A percentile compares a stretch with the other conserved stretches of the same genome.
These are phyloP conservation scores for Plutomurus gul DNA, from an alignment of 1,140 invertebrate species.

Conservation along the genomic window DNA sequence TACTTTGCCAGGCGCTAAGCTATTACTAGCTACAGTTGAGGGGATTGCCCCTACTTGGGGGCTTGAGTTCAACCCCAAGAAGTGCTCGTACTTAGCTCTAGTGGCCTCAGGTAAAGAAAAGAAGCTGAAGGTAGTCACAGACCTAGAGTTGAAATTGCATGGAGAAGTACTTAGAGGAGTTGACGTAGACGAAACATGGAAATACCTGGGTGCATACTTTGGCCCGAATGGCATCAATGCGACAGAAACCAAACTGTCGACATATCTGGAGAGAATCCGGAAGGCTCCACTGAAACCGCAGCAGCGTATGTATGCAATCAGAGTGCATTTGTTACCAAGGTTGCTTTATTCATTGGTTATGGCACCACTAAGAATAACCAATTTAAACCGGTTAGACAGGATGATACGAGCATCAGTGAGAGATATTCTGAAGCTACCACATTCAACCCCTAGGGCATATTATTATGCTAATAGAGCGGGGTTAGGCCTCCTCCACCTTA, in stretches of 20 bases:
- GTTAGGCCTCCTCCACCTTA: not conserved
- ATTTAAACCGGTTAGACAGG: not conserved
- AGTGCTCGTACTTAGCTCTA: not conserved
- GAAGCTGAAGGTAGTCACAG: not conserved
- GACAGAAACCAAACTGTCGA: not conserved
- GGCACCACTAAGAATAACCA: not conserved
- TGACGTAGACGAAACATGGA: not conserved
- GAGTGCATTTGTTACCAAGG: not conserved
- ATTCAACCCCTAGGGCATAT: not conserved
- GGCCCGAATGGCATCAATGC: not conserved
- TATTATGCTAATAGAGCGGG: not conserved
- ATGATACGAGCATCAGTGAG: not conserved
- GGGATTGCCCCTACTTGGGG: not conserved
- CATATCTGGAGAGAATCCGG: not conserved
- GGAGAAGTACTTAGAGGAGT: not conserved
- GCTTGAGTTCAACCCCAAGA: not conserved
- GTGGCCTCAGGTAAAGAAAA: not conserved
- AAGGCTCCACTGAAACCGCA: not conserved
- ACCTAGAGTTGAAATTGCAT: not conserved
- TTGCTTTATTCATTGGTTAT: not conserved
- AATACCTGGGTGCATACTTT: slow-evolving; percentile 12
- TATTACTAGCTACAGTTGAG: not conserved
- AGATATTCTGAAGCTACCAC: not conserved
- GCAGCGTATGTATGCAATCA: not conserved
- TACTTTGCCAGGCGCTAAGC: slow-evolving; percentile 36